Percentiles rank a stretch among this genome's conserved stretches.
phyloP scores from a whole-genome alignment of 2,113 vertebrate genomes.

The Platichthys stellatus region DNA sequence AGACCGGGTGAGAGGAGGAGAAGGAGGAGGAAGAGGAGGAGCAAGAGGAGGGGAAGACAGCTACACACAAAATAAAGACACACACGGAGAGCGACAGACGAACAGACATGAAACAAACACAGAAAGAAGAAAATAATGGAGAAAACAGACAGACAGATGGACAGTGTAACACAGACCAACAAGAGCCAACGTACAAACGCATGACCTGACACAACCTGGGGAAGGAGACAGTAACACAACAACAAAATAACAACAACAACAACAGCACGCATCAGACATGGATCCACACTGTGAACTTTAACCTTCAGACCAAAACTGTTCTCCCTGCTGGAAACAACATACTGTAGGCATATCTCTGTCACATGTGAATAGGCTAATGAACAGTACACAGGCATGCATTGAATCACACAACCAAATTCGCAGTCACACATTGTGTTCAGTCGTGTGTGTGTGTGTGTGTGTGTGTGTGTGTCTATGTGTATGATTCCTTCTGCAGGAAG shows the following conservation, averaged over 20 bases:
- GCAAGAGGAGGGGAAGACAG: slow-evolving; percentile 79
- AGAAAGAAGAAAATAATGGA: slow-evolving; percentile 38
- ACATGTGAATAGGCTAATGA: slow-evolving; percentile 24
- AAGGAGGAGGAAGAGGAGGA: slow-evolving; percentile 77
- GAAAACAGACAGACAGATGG: slow-evolving; percentile 65
- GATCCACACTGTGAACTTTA: slow-evolving; percentile 27
- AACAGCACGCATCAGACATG: slow-evolving; percentile 59
- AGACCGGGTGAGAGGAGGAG: slow-evolving; percentile 76
- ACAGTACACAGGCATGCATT: slow-evolving; percentile 9
- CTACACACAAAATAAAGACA: slow-evolving; percentile 64
- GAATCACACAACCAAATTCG: neutral
- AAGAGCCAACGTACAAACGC: slow-evolving; percentile 77
- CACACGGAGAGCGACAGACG: slow-evolving; percentile 41
- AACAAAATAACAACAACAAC: slow-evolving; percentile 68
- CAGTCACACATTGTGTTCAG: slow-evolving; percentile 6
- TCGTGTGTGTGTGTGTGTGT: neutral
- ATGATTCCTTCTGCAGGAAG: neutral
- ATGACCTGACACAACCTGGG: slow-evolving; percentile 79
- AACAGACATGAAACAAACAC: slow-evolving; percentile 52
- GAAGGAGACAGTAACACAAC: slow-evolving; percentile 75
- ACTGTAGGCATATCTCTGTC: slow-evolving; percentile 20
- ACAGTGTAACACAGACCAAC: slow-evolving; percentile 79
- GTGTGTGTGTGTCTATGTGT: neutral
- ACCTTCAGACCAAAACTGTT: slow-evolving; percentile 12
- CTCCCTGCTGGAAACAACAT: slow-evolving; percentile 14